Evolutionary conservation across 2,888 invertebrate genomes (phyloP).

Genomic region (Pachymerium ferrugineum): DNA sequence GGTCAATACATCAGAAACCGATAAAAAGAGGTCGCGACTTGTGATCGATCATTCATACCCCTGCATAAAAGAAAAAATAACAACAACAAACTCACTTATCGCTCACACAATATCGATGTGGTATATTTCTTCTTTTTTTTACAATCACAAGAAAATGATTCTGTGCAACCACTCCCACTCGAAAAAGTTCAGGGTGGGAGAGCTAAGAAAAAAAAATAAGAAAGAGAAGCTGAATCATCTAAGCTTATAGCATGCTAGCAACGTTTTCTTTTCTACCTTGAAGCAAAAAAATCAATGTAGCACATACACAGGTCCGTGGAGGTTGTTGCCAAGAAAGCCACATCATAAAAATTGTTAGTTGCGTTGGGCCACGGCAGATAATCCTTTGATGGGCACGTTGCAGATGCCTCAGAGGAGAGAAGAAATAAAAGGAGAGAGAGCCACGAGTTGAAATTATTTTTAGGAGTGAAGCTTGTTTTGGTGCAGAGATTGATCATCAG

Average conservation of each 20-base stretch:
- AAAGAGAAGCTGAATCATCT: not conserved
- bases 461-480: no score
- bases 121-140: not conserved
- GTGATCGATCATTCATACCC: not conserved
- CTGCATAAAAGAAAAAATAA: not conserved
- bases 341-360: slow-evolving; percentile 14
- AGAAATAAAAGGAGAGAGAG: no score
- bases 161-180: not conserved
- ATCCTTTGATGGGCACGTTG: not conserved
- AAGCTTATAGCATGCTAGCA: not conserved
- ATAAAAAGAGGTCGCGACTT: not conserved
- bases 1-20: not conserved
- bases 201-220: not conserved
- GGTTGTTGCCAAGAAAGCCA: slow-evolving; percentile 10
- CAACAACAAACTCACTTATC: not conserved
- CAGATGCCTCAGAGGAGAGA: not conserved
- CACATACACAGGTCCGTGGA: no score
- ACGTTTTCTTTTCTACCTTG: not conserved
- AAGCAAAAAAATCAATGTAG: slow-evolving; percentile 7
- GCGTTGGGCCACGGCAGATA: not conserved
- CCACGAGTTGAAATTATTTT: not conserved
- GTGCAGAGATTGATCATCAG: no score
- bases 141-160: not conserved
- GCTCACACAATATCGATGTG: not conserved
- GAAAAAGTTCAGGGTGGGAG: not conserved